Evolutionary conservation across 2,888 invertebrate genomes (phyloP).

Genomic region (Arctia plantaginis): DNA sequence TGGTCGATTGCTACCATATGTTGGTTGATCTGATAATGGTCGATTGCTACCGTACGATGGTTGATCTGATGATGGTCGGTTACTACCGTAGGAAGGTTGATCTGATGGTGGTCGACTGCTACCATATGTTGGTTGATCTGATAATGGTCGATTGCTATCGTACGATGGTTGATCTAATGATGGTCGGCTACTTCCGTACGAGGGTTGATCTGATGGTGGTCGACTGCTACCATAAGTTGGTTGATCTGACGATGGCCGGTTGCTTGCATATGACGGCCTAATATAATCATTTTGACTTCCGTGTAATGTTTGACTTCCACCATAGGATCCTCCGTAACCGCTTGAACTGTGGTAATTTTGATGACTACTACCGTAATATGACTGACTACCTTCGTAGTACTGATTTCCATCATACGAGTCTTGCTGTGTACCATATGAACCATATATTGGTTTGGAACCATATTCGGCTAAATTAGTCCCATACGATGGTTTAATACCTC

Average conservation of each 20-base stretch:
- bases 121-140: not conserved
- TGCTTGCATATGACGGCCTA: slow-evolving; percentile 21
- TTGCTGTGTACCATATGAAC: slow-evolving; percentile 8
- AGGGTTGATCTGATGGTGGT: slow-evolving; percentile 21
- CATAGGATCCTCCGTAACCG: slow-evolving; percentile 24
- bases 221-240: not conserved
- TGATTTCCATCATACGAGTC: slow-evolving; percentile 21
- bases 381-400: slow-evolving; percentile 16
- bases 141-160: not conserved
- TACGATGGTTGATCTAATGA: not conserved
- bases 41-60: slow-evolving; percentile 13
- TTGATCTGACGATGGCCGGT: not conserved
- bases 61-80: not conserved
- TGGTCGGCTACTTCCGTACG: not conserved
- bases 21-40: slow-evolving; percentile 3
- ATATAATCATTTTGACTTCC: slow-evolving; percentile 2
- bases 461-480: not conserved
- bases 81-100: not conserved
- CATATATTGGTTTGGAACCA: slow-evolving; percentile 5
- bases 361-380: slow-evolving; percentile 16
- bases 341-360: slow-evolving; percentile 18
- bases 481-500: slow-evolving; percentile 16
- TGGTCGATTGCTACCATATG: not conserved
- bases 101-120: not conserved
- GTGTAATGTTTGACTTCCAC: slow-evolving; percentile 19